These are phyloP conservation scores for Dynastes maya DNA, from an alignment of 2,888 invertebrate genomes.

Conservation along the genomic window DNA sequence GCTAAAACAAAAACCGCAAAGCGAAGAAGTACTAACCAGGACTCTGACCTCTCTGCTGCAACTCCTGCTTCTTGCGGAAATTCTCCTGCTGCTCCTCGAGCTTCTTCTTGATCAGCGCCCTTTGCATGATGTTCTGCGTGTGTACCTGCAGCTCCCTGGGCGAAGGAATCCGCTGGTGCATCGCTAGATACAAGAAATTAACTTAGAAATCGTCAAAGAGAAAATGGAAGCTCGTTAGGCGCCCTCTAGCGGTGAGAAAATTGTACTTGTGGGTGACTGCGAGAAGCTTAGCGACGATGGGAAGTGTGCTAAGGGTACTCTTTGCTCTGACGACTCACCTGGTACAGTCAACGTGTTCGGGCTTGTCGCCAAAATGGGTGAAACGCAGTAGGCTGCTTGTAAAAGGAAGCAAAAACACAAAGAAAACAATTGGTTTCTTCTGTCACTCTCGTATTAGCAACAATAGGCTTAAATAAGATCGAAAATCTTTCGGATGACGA, in stretches of 20 bases:
- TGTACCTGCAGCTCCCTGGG: slow-evolving; percentile 89
- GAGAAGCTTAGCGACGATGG: background rate
- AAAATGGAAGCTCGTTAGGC: background rate
- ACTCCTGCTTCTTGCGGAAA: slow-evolving; percentile 85
- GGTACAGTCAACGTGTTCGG: slow-evolving; percentile 79
- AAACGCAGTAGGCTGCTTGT: slow-evolving; percentile 84
- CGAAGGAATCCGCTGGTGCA: slow-evolving; percentile 84
- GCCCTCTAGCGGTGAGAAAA: background rate
- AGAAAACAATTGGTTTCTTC: too few species aligned
- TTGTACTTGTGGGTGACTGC: background rate
- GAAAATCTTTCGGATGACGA: too few species aligned
- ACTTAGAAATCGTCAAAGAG: slow-evolving; percentile 14
- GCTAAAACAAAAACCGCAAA: background rate
- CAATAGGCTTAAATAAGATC: too few species aligned
- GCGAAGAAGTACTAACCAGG: slow-evolving; percentile 50
- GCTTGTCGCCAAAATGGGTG: slow-evolving; percentile 79
- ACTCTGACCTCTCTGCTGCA: slow-evolving; percentile 56
- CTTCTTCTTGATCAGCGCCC: slow-evolving; percentile 90
- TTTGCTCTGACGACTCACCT: slow-evolving; percentile 72
- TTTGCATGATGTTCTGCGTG: slow-evolving; percentile 90
- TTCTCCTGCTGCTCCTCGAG: slow-evolving; percentile 91
- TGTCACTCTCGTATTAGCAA: too few species aligned
- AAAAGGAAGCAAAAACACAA: slow-evolving; percentile 56
- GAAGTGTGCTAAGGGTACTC: too few species aligned
- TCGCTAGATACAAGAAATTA: slow-evolving; percentile 69